Evolutionary conservation across 2,888 invertebrate genomes (phyloP).

Genomic region (Chalcosyrphus nemorum): DNA sequence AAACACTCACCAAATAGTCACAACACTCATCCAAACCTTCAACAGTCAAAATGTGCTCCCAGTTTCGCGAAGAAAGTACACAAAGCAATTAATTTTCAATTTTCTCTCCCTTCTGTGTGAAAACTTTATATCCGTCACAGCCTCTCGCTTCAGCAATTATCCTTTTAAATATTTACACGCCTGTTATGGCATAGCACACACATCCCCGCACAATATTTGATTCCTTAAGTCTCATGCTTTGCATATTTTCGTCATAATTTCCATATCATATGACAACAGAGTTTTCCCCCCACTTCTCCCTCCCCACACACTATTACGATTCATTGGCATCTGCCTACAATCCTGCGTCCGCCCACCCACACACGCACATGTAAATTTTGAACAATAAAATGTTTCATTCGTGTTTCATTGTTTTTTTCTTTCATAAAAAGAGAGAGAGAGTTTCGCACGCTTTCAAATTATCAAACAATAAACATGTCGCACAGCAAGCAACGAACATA

Average conservation of each 20-base stretch:
- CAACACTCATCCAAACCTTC: conserved; percentile 21
- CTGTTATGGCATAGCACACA: conserved; percentile 47
- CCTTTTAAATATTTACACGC: conserved; percentile 71
- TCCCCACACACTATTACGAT: conserved; percentile 32
- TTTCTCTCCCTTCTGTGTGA: conserved; percentile 20
- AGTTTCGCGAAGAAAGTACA: conserved; percentile 29
- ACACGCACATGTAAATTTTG: conserved; percentile 57
- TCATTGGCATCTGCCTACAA: no score
- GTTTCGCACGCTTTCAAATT: conserved; percentile 71
- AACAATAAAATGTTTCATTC: conserved; percentile 66
- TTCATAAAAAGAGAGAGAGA: no score
- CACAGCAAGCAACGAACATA: conserved; percentile 35
- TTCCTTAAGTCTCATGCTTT: conserved; percentile 40
- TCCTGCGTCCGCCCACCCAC: conserved; percentile 13
- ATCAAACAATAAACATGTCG: conserved; percentile 72
- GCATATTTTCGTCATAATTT: conserved; percentile 45
- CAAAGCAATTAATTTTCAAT: conserved; percentile 72
- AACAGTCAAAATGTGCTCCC: conserved; percentile 26
- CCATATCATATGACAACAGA: conserved; percentile 51
- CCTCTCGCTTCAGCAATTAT: conserved; percentile 58
- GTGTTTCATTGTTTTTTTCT: conserved; percentile 43
- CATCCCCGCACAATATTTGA: conserved; percentile 33
- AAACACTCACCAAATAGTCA: conserved; percentile 16
- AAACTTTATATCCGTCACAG: not conserved
- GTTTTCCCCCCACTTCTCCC: conserved; percentile 1